Evolutionary conservation across 1,140 invertebrate species (phyloP).

Genomic region (Choristoneura fumiferana): DNA sequence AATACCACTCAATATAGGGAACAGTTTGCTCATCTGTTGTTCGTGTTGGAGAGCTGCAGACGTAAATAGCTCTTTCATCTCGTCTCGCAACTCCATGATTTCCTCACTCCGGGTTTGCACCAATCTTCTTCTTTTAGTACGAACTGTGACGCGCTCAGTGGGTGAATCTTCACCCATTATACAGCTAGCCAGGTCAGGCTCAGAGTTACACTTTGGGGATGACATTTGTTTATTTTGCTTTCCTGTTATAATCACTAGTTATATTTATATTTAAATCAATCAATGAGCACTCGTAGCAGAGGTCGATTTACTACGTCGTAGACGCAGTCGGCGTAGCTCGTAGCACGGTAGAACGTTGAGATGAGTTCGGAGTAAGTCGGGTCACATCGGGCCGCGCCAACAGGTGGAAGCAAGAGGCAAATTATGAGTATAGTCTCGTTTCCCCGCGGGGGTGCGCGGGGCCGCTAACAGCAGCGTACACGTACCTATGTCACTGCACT

Average conservation of each 20-base stretch:
- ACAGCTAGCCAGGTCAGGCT: not conserved
- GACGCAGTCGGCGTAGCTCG: not conserved
- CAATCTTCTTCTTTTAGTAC: conserved; percentile 2
- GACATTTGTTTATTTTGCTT: not conserved
- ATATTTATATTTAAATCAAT: no score
- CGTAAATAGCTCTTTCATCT: not conserved
- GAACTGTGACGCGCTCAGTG: not conserved
- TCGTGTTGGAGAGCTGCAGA: not conserved
- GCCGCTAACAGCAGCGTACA: no score
- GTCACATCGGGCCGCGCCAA: no score
- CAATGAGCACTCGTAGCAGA: no score
- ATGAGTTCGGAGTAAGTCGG: not conserved
- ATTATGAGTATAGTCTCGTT: no score
- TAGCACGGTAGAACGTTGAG: not conserved
- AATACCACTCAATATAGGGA: not conserved
- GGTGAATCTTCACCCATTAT: not conserved
- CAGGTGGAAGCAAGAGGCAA: no score
- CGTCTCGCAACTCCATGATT: not conserved
- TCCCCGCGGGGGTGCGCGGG: no score
- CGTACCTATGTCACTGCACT: no score
- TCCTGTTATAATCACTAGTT: not conserved
- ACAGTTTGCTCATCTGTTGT: not conserved
- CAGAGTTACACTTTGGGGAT: not conserved
- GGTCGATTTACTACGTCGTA: not conserved
- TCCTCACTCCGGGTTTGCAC: not conserved